phyloP scores from a whole-genome alignment of 2,888 invertebrate species.

The Chymomyza fuscimana region DNA sequence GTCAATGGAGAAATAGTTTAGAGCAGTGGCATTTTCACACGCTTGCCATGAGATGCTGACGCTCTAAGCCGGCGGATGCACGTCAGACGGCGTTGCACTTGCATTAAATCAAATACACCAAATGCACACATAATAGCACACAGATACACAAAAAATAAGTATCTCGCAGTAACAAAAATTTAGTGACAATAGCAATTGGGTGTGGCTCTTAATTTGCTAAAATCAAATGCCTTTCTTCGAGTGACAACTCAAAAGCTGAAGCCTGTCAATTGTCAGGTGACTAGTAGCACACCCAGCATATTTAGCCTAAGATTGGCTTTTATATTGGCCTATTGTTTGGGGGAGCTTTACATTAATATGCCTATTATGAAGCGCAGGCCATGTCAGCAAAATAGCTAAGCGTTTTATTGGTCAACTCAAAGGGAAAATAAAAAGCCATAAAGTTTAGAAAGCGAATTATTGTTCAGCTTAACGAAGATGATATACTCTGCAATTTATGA shows the following conservation, averaged over 20 bases:
- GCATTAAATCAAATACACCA: not conserved
- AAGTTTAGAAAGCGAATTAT: conserved; percentile 9
- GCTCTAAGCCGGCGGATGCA: conserved; percentile 48
- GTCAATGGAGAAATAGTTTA: conserved; percentile 55
- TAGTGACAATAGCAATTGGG: conserved; percentile 18
- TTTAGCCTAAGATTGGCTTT: not conserved
- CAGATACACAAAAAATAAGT: conserved; percentile 25
- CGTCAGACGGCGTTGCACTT: conserved; percentile 41
- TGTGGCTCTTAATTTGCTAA: conserved; percentile 30
- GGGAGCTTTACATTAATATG: conserved; percentile 26
- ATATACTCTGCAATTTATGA: not conserved
- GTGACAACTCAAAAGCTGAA: conserved; percentile 29
- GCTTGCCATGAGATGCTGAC: conserved; percentile 39
- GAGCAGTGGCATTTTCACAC: conserved; percentile 66
- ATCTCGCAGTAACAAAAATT: conserved; percentile 6
- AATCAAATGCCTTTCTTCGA: not conserved
- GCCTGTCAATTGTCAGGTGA: conserved; percentile 3
- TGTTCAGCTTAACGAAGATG: not conserved
- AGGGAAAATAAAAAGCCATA: conserved; percentile 20
- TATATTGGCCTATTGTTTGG: not conserved
- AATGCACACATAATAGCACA: not conserved
- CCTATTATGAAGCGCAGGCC: conserved; percentile 45
- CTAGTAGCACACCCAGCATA: not conserved
- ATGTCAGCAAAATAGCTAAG: conserved; percentile 53
- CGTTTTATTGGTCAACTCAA: conserved; percentile 64